Conservation (phyloP, 2,888 invertebrate genomes). For the Napeogenes inachia region DNA sequence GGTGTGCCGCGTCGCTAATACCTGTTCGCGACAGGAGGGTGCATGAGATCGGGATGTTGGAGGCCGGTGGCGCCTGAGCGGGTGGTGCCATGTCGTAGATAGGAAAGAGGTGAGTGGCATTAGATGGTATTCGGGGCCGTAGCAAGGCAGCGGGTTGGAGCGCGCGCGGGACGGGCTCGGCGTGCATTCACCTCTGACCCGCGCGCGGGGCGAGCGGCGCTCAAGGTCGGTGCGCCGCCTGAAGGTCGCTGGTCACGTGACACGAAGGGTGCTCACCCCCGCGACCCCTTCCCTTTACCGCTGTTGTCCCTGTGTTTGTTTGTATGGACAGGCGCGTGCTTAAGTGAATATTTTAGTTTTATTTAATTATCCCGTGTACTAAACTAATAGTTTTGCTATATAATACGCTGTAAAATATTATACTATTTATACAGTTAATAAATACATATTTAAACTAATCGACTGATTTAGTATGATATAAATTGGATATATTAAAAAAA, state of each 20-base stretch:
- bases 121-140: slow-evolving; percentile 46
- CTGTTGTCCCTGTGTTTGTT: slow-evolving; percentile 41
- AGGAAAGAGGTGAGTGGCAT: slow-evolving; percentile 63
- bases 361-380: background rate
- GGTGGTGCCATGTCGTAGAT: slow-evolving; percentile 53
- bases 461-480: too few relatives aligned
- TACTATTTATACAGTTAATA: background rate
- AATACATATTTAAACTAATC: too few relatives aligned
- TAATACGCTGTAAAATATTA: too few relatives aligned
- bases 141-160: slow-evolving; percentile 42
- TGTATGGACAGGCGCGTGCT: slow-evolving; percentile 45
- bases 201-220: slow-evolving; percentile 71
- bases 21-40: slow-evolving; percentile 66
- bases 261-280: slow-evolving; percentile 61
- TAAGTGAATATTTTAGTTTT: slow-evolving; percentile 35
- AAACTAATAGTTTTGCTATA: too few relatives aligned
- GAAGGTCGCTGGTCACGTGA: slow-evolving; percentile 75
- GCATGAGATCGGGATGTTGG: slow-evolving; percentile 53
- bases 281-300: slow-evolving; percentile 36
- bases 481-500: too few relatives aligned
- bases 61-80: slow-evolving; percentile 42
- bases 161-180: slow-evolving; percentile 46
- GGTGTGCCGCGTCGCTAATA: slow-evolving; percentile 73
- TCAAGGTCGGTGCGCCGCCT: slow-evolving; percentile 77
- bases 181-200: slow-evolving; percentile 77